Base-by-base conservation (phyloP, 2,113 vertebrate genomes). In the Sylvicapra grimmia region DNA sequence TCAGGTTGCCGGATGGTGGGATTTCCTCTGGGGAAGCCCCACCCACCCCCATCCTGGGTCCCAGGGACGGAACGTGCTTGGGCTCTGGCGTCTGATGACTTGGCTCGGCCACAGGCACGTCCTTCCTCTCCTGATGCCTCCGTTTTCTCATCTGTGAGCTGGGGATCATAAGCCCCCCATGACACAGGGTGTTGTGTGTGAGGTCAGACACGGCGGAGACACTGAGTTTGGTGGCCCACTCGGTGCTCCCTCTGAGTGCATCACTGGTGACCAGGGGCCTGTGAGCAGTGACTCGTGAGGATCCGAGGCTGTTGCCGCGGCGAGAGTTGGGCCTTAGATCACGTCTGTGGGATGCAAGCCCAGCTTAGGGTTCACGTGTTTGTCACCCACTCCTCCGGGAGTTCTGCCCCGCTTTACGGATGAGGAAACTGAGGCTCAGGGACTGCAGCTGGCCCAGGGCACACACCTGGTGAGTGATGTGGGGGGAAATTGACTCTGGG, bases 251-350 rank as follows among this genome's bases (percentile, higher is more conserved):
- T 8, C 27, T 10, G 68, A 27, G 94, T 7, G 36, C 33, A 3
- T 2, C 31, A 0, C 29, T 13, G 68, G 65, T 8, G 44, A 21
- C 0, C 29, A 80, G 5, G 27, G 7, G 6, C 61, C 84, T 3
- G 10, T 8, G 6, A 1, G 15, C 27, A 9, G 2, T n/a, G 14
- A 6, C 0, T 33, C 0, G 2, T 19, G 1, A 29, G 29, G 23
- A 3, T 15, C 79, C 51, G 75, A 16, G 16, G 51, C 89, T 8
- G 31, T 51, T 2, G 0, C 86, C 0, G 7, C 0, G 0, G 16
- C 1, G 9, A 6, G 44, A n/a, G 58, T 12, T 75, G 14, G 31
- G 18, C 40, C 8, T 21, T 27, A 18, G 40, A 5, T 77, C 21
- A 4, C 0, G 14, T 6, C 12, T 19, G 0, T 6, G 53, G 5